Base-by-base conservation (phyloP, 1,140 invertebrate genomes). In the Drosophila seguyi region DNA sequence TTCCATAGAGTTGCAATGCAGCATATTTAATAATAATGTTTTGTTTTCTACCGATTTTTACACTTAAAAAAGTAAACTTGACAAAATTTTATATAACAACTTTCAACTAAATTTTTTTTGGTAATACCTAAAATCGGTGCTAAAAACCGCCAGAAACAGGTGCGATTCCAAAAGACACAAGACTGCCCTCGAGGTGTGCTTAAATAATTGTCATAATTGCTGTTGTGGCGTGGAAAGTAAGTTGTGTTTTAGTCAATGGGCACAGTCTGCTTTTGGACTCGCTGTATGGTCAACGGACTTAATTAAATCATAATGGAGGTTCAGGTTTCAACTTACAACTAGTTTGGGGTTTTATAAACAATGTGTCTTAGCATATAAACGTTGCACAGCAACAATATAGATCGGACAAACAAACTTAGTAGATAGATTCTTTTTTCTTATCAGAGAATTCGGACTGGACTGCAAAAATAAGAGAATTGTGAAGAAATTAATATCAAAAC, bases 331-430 rank as follows among this genome's bases (percentile, higher is more conserved):
- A 41, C 84, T 87, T 88, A 88, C 20, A 74, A 47, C 53, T 71
- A 79, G 44, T 63, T 55, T 55, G 16, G 36, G 29, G 42, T 50
- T 71, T 62, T 73, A 85, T 66, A 71, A 86, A 88, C 84, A 88
- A 72, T 68, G 38, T 88, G 56, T 61, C 75, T 87, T 87, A 88
- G 60, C 58, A 42, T 68, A 65, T 81, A 86, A 50, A 67, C 53
- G 86, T 90, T 80, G 85, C 86, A 88, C 86, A 88, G 84, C 84
- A 87, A 87, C 85, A 79, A 86, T 86, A 86, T 86, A 80, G 60
- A 88, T 88, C 85, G 85, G 85, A 88, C 85, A 88, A 85, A 85
- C 81, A 84, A 87, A 79, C 83, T 86, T 87, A 76, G 75, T 74
- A 78, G 57, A 71, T 90, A 71, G 62, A 76, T 57, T 53, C 57